Percentiles rank a stretch among this genome's conserved stretches.
Conservation (phyloP, 2,888 invertebrate species). For the Acheta domesticus region DNA sequence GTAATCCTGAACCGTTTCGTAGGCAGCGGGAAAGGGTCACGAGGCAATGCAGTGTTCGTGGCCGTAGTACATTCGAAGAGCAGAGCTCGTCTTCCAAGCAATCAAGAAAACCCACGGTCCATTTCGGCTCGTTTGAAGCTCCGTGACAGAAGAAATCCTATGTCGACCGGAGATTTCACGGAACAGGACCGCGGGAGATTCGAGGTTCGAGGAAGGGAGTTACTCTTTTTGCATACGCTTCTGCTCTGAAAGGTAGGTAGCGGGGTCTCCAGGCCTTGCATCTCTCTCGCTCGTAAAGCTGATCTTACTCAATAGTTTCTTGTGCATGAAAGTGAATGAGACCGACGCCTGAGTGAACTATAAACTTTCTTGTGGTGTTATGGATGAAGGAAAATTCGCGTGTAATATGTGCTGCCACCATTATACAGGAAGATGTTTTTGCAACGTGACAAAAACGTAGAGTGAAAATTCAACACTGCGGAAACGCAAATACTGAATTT, state of each 20-base stretch:
- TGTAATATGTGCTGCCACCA: too few species aligned
- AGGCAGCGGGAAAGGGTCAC: background rate
- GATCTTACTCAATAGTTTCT: too few species aligned
- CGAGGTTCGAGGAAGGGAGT: background rate
- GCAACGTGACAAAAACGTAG: too few species aligned
- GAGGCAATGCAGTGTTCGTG: background rate
- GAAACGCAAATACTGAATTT: too few species aligned
- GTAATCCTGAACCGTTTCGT: background rate
- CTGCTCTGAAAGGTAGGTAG: background rate
- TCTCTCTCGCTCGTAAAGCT: too few species aligned
- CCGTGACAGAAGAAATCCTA: background rate
- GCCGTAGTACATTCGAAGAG: background rate
- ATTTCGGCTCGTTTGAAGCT: background rate
- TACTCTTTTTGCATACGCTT: background rate
- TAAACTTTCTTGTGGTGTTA: too few species aligned
- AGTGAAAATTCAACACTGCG: too few species aligned
- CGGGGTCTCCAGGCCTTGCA: too few species aligned
- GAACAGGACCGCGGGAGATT: background rate
- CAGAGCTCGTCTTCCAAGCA: background rate
- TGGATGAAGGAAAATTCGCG: too few species aligned
- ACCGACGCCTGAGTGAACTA: too few species aligned
- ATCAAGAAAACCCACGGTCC: constrained; percentile 1
- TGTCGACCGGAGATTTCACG: background rate
- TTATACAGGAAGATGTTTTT: too few species aligned
- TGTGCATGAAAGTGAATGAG: too few species aligned